These are phyloP conservation scores for Solea solea DNA, from an alignment of 2,113 vertebrate species.

Conservation along the genomic window DNA sequence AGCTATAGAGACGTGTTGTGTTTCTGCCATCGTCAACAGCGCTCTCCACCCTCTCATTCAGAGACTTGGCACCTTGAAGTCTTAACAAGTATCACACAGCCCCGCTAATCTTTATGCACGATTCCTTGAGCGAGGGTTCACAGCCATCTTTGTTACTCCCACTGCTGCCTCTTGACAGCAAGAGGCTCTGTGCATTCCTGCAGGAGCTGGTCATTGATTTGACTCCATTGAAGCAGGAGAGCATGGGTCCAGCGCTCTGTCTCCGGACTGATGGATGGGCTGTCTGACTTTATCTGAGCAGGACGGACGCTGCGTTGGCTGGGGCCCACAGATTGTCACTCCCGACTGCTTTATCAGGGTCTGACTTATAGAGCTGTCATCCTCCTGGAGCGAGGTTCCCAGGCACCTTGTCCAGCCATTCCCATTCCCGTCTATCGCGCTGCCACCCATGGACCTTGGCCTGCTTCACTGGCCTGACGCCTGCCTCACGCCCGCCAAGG, in stretches of 20 bases:
- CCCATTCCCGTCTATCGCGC: conserved; percentile 53
- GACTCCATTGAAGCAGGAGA: conserved; percentile 54
- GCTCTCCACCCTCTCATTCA: conserved; percentile 45
- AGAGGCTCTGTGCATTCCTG: conserved; percentile 68
- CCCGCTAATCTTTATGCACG: conserved; percentile 58
- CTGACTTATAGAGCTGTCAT: conserved; percentile 76
- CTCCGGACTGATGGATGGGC: conserved; percentile 77
- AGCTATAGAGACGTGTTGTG: conserved; percentile 6
- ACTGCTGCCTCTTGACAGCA: conserved; percentile 47
- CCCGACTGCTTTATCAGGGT: conserved; percentile 74
- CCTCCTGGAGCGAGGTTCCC: conserved; percentile 68
- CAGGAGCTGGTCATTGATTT: conserved; percentile 56
- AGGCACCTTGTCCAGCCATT: conserved; percentile 48
- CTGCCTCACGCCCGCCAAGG: conserved; percentile 36
- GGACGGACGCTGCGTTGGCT: conserved; percentile 72
- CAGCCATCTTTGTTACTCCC: conserved; percentile 63
- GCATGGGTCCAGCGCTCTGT: conserved; percentile 59
- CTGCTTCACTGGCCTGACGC: conserved; percentile 29
- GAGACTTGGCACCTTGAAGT: conserved; percentile 53
- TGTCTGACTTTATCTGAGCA: conserved; percentile 77
- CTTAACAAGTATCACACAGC: conserved; percentile 53
- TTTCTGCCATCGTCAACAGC: conserved; percentile 53
- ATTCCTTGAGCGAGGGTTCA: conserved; percentile 39
- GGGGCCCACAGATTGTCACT: conserved; percentile 71
- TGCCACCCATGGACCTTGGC: conserved; percentile 59